Conservation (phyloP, 2,797 vertebrate species). For the Uromys caudimaculatus region DNA sequence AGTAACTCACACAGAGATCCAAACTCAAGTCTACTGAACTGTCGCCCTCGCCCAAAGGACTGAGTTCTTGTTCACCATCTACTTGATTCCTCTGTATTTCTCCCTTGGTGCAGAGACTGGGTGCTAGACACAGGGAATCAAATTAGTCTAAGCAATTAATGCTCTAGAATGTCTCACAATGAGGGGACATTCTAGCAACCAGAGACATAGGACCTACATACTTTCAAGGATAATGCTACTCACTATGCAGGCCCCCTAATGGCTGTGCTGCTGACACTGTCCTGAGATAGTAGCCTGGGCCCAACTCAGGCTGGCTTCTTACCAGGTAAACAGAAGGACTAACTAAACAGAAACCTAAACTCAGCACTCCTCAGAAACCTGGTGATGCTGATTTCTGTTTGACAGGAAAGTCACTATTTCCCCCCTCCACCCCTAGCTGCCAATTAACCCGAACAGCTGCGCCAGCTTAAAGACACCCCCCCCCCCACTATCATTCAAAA, state of each 20-base stretch:
- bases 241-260: background rate
- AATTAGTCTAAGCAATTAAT: background rate
- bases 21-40: background rate
- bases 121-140: background rate
- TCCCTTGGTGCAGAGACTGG: background rate
- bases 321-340: background rate
- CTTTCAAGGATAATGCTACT: background rate
- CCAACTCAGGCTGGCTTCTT: background rate
- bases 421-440: background rate
- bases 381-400: background rate
- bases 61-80: background rate
- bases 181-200: background rate
- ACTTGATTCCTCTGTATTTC: constrained; percentile 18
- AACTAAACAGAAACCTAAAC: background rate
- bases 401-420: background rate
- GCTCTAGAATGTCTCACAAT: background rate
- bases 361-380: background rate
- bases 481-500: background rate
- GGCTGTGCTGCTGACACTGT: background rate
- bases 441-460: background rate
- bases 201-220: background rate
- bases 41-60: background rate
- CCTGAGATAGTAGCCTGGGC: too few species aligned
- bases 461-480: too few species aligned
- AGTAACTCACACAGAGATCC: background rate